Evolutionary conservation across 2,113 vertebrate genomes (phyloP).

Genomic region (Rhinopomastus cyanomelas): DNA sequence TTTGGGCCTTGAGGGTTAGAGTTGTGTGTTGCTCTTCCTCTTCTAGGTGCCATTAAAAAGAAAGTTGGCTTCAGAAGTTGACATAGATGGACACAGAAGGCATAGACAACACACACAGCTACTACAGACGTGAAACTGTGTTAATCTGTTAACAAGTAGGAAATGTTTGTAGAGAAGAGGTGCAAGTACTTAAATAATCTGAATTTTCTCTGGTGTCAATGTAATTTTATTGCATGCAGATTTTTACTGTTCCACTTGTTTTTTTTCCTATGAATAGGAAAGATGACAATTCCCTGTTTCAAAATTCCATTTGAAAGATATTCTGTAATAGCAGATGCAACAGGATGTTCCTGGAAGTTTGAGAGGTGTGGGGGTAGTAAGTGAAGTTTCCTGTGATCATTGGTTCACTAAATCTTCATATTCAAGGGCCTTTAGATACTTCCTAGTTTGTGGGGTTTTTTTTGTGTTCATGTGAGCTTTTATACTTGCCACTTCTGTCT

Average conservation of each 20-base stretch:
- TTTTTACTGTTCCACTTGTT: not conserved
- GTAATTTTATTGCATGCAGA: not conserved
- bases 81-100: not conserved
- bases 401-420: not conserved
- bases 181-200: not conserved
- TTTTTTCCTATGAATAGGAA: not conserved
- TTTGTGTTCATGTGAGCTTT: not conserved
- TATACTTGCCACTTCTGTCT: not conserved
- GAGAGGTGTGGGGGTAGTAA: not conserved
- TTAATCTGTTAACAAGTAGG: not conserved
- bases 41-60: not conserved
- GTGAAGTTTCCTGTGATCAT: not conserved
- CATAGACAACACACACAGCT: not conserved
- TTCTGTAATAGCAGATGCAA: not conserved
- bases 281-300: not conserved
- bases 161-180: not conserved
- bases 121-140: not conserved
- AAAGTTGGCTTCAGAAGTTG: not conserved
- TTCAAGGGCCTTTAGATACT: not conserved
- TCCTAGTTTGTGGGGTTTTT: accelerated
- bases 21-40: not conserved
- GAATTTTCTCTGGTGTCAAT: not conserved
- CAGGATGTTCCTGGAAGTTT: not conserved
- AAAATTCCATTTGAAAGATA: not conserved
- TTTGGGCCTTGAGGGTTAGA: not conserved